These are phyloP conservation scores for Oreochromis mossambicus DNA, from an alignment of 2,797 vertebrate genomes.

Conservation along the genomic window DNA sequence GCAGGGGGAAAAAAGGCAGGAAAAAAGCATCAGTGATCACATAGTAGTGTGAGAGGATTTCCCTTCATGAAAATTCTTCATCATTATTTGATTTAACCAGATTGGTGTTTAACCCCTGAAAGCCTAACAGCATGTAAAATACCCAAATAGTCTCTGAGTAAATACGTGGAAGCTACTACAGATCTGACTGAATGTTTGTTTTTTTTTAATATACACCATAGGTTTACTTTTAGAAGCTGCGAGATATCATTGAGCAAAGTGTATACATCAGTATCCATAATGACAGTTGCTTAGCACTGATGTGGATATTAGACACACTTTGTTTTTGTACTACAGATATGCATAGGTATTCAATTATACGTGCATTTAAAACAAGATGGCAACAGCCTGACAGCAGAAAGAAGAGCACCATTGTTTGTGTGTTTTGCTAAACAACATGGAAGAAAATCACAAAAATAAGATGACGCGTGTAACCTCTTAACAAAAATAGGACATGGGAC, in stretches of 20 bases:
- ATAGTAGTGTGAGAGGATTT: background rate
- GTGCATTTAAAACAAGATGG: background rate
- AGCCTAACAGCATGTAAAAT: constrained; percentile 8
- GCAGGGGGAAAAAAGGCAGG: background rate
- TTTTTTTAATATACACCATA: background rate
- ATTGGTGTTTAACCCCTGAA: constrained; percentile 42
- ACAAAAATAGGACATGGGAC: background rate
- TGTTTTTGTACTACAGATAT: background rate
- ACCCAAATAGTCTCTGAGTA: background rate
- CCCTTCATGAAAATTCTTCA: background rate
- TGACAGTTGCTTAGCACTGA: background rate
- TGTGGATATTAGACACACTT: background rate
- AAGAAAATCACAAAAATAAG: background rate
- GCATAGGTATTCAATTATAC: background rate
- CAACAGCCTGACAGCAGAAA: background rate
- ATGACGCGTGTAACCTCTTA: background rate
- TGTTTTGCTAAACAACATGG: background rate
- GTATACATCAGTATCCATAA: background rate
- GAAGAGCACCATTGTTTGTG: background rate
- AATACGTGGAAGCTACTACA: background rate
- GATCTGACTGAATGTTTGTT: background rate
- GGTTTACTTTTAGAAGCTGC: background rate
- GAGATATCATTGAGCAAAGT: background rate
- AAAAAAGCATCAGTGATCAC: background rate
- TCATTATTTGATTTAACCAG: constrained; percentile 19